These are phyloP conservation scores for Austrolebias charrua DNA, from an alignment of 2,797 vertebrate genomes.

Conservation along the genomic window DNA sequence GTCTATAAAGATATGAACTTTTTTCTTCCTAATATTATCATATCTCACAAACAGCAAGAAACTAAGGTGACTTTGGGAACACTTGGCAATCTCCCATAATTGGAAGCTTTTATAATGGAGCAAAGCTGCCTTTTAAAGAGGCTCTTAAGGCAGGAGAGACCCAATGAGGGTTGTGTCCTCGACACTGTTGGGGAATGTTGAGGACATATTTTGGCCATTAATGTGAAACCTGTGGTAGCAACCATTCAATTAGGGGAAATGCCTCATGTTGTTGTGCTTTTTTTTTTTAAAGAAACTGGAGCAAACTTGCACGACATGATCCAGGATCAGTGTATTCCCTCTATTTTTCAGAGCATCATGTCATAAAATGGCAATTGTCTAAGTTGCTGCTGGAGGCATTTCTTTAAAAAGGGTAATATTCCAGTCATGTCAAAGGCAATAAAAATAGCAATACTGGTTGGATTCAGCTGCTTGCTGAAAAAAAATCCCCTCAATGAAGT, in stretches of 20 bases:
- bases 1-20: constrained; percentile 29
- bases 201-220: constrained; percentile 52
- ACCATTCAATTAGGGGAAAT: constrained; percentile 63
- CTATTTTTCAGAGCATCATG: constrained; percentile 49
- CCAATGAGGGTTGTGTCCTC: constrained; percentile 62
- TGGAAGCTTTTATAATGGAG: constrained; percentile 69
- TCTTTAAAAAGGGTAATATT: constrained; percentile 42
- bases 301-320: constrained; percentile 42
- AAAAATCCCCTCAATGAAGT: neutral
- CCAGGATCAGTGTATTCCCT: constrained; percentile 43
- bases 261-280: no score
- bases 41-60: constrained; percentile 56
- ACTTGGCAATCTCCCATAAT: constrained; percentile 74
- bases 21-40: constrained; percentile 41
- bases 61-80: constrained; percentile 77
- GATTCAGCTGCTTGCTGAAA: constrained; percentile 4
- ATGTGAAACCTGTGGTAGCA: constrained; percentile 50
- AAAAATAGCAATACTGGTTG: constrained; percentile 9
- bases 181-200: constrained; percentile 47
- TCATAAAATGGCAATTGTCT: constrained; percentile 33
- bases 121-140: constrained; percentile 57
- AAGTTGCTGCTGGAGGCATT: constrained; percentile 41
- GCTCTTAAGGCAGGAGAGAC: constrained; percentile 50
- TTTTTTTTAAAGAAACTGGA: constrained; percentile 49
- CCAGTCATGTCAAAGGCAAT: constrained; percentile 37